These are phyloP conservation scores for Saturnia japonica DNA, from an alignment of 2,888 invertebrate species.

Conservation along the genomic window DNA sequence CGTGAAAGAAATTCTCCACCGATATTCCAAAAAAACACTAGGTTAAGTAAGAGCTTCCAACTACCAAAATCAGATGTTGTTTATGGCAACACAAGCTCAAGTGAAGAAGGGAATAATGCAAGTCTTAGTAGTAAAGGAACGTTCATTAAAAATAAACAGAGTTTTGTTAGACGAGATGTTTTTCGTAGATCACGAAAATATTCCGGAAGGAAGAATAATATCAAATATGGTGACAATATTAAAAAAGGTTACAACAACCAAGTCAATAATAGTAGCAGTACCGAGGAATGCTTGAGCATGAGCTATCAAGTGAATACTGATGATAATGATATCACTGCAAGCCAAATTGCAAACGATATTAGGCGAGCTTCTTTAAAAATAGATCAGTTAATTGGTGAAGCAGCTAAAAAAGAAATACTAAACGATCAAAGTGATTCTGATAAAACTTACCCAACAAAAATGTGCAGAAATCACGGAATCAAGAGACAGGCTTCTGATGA, in stretches of 20 bases:
- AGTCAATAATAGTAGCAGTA: constrained; percentile 69
- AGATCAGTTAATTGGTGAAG: constrained; percentile 77
- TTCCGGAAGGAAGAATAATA: constrained; percentile 72
- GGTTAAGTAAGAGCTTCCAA: constrained; percentile 78
- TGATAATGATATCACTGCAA: constrained; percentile 79
- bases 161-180: constrained; percentile 74
- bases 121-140: constrained; percentile 74
- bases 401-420: constrained; percentile 62
- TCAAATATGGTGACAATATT: constrained; percentile 58
- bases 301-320: constrained; percentile 80
- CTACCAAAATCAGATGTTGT: constrained; percentile 72
- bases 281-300: constrained; percentile 75
- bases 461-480: constrained; percentile 81
- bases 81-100: constrained; percentile 76
- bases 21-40: constrained; percentile 78
- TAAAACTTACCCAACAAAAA: constrained; percentile 79
- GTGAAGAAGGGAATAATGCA: constrained; percentile 74
- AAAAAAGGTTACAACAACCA: constrained; percentile 66
- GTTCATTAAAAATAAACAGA: constrained; percentile 83
- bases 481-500: constrained; percentile 76
- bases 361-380: constrained; percentile 81
- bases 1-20: constrained; percentile 77
- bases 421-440: constrained; percentile 65
- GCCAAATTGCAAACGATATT: constrained; percentile 81
- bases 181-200: constrained; percentile 78